Percentiles rank a stretch among this genome's conserved stretches.
Evolutionary conservation across 2,797 vertebrate genomes (phyloP).

Genomic region (Xenentodon cancila): DNA sequence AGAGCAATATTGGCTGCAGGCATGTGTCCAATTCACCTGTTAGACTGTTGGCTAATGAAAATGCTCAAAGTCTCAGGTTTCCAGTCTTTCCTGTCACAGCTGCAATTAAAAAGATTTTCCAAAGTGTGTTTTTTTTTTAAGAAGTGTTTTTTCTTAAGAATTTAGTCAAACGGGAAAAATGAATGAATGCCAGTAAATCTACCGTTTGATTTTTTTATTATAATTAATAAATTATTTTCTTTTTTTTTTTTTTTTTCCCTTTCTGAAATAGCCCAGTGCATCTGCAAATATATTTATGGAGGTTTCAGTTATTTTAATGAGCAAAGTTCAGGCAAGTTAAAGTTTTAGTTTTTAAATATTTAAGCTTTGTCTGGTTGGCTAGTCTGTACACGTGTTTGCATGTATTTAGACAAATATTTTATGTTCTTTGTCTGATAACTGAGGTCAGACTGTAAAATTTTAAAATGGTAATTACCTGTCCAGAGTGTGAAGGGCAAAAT

Average conservation of each 20-base stretch:
- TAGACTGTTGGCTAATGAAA: slow-evolving; percentile 57
- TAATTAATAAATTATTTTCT: neutral
- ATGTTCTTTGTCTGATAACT: slow-evolving; percentile 20
- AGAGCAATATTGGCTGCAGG: slow-evolving; percentile 52
- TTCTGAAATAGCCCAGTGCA: slow-evolving; percentile 8
- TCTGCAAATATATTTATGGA: slow-evolving; percentile 45
- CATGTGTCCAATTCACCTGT: slow-evolving; percentile 71
- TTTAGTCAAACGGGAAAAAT: slow-evolving; percentile 1
- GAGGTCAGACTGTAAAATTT: too few species aligned
- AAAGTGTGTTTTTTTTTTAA: slow-evolving; percentile 18
- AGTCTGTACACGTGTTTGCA: slow-evolving; percentile 10
- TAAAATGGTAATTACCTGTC: slow-evolving; percentile 15
- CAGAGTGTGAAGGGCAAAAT: slow-evolving; percentile 26
- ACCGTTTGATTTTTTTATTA: too few species aligned
- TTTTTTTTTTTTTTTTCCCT: slow-evolving; percentile 9
- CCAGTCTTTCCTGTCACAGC: slow-evolving; percentile 29
- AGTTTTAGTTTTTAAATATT: slow-evolving; percentile 18
- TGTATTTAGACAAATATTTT: slow-evolving; percentile 19
- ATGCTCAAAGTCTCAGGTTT: slow-evolving; percentile 29
- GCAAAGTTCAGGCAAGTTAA: slow-evolving; percentile 38
- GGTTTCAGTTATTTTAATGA: slow-evolving; percentile 50
- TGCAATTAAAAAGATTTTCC: slow-evolving; percentile 43
- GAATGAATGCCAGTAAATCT: too few species aligned
- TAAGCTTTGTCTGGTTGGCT: slow-evolving; percentile 7
- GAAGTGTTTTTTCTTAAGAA: slow-evolving; percentile 1